Percentiles rank a stretch among this genome's conserved stretches.
These are phyloP conservation scores for Camelus dromedarius DNA, from an alignment of 2,113 vertebrate species.

Conservation along the genomic window DNA sequence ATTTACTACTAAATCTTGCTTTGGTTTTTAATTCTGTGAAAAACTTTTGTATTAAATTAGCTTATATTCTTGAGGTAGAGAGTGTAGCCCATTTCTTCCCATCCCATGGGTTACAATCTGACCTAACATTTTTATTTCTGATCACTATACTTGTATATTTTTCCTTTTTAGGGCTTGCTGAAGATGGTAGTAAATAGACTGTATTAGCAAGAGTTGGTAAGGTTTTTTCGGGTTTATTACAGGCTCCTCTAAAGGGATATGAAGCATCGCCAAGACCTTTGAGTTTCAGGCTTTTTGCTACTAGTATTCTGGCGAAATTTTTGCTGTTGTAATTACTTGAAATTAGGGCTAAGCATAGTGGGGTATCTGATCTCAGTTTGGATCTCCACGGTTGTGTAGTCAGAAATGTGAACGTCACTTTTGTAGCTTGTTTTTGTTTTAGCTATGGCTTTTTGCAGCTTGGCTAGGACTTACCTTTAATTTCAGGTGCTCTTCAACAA, in stretches of 20 bases:
- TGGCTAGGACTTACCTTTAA: neutral
- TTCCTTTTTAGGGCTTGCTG: neutral
- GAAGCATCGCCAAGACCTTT: slow-evolving; percentile 50
- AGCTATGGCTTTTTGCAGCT: neutral
- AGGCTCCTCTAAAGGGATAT: slow-evolving; percentile 41
- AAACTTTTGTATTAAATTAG: neutral
- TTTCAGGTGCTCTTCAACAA: neutral
- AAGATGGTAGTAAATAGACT: neutral
- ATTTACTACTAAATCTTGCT: neutral
- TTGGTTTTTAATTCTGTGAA: rapidly evolving
- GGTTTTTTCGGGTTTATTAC: neutral
- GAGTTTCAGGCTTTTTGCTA: slow-evolving; percentile 67
- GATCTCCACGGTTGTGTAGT: neutral
- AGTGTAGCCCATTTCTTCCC: slow-evolving; percentile 44
- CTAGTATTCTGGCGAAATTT: neutral
- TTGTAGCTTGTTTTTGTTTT: neutral
- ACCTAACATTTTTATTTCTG: neutral
- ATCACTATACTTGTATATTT: neutral
- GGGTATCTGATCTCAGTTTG: slow-evolving; percentile 42
- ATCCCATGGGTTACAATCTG: neutral
- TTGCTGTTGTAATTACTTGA: neutral
- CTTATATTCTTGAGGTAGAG: neutral
- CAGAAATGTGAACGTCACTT: neutral
- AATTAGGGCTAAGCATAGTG: slow-evolving; percentile 35
- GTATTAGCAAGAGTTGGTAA: neutral